A percentile compares a stretch with the other conserved stretches of the same genome.
Conservation (phyloP, 2,888 invertebrate species). For the Artemia sinica region DNA sequence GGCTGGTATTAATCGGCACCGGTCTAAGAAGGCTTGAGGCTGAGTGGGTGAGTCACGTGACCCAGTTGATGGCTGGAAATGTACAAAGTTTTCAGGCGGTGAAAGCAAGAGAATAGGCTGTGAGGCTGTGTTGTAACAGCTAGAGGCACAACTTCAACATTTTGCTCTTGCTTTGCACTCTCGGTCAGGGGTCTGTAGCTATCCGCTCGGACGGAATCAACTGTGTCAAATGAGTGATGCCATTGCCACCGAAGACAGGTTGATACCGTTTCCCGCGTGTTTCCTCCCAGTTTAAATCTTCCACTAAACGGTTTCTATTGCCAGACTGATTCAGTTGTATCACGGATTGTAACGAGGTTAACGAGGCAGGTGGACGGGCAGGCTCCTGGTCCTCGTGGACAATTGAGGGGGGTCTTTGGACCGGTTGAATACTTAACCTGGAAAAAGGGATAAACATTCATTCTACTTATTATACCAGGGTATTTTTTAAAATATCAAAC, state of each 20-base stretch:
- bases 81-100: neutral
- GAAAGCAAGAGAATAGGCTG: neutral
- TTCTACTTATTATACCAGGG: too few relatives aligned
- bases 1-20: neutral
- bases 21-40: conserved; percentile 5
- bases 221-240: conserved; percentile 11
- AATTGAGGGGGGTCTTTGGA: too few relatives aligned
- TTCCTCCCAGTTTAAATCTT: conserved; percentile 12
- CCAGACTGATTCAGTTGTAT: conserved; percentile 5
- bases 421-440: too few relatives aligned
- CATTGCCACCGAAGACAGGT: conserved; percentile 14
- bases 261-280: conserved; percentile 13
- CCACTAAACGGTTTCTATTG: neutral
- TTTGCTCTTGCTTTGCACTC: neutral
- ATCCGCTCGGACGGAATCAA: conserved; percentile 12
- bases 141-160: conserved; percentile 6
- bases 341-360: neutral
- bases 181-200: conserved; percentile 6
- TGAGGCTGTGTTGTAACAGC: conserved; percentile 5
- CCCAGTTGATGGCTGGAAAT: neutral
- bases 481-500: too few relatives aligned
- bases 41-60: neutral
- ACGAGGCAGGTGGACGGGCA: conserved; percentile 4
- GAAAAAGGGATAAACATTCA: too few relatives aligned
- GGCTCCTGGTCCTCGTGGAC: neutral